Conservation (phyloP, 2,113 vertebrate species). For the Pungitius pungitius region DNA sequence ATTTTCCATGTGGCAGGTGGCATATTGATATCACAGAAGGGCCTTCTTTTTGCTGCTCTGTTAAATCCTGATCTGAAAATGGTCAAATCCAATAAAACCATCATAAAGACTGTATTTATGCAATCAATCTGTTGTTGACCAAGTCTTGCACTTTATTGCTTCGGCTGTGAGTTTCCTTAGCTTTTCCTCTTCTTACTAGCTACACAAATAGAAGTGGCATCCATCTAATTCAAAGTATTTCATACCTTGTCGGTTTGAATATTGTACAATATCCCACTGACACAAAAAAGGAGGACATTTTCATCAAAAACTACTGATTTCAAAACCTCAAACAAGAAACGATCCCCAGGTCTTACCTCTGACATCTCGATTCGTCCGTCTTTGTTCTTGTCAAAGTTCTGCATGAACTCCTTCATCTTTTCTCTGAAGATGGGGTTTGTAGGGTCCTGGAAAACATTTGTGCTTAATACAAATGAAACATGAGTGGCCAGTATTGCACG, state of each 20-base stretch:
- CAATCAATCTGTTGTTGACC: constrained; percentile 39
- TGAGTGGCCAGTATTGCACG: neutral
- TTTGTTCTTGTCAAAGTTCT: constrained; percentile 95
- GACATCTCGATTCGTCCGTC: constrained; percentile 97
- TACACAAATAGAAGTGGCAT: neutral
- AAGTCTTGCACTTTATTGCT: constrained; percentile 10
- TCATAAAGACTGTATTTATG: constrained; percentile 43
- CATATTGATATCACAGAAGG: constrained; percentile 36
- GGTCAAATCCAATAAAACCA: constrained; percentile 28
- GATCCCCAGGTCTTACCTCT: constrained; percentile 83
- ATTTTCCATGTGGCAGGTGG: neutral
- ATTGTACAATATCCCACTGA: neutral
- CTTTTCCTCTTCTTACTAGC: neutral
- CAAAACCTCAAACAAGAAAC: neutral
- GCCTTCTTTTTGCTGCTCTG: constrained; percentile 30
- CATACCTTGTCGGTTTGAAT: neutral
- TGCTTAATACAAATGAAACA: neutral
- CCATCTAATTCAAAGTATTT: neutral
- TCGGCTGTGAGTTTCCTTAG: constrained; percentile 2
- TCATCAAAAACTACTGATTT: neutral
- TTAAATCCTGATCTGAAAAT: constrained; percentile 8
- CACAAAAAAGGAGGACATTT: neutral
- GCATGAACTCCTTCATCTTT: constrained; percentile 98
- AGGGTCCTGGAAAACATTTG: constrained; percentile 80
- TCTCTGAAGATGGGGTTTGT: constrained; percentile 87